Evolutionary conservation across 2,113 vertebrate genomes (phyloP).

Genomic region (Elanus axillaris): DNA sequence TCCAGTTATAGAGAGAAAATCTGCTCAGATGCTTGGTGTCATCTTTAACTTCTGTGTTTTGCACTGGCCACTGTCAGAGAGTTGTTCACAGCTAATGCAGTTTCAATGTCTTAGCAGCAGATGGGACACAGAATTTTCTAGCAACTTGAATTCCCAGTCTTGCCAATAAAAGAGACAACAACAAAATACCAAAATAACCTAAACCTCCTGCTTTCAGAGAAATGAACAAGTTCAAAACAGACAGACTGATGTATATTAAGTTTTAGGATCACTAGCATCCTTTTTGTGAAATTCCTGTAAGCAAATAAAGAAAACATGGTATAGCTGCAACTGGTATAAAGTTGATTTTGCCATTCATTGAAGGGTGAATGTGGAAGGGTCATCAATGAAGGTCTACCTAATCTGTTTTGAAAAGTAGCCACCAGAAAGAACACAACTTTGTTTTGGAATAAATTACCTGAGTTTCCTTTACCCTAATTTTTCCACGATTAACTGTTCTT

Average conservation of each 20-base stretch:
- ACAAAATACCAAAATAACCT: not conserved
- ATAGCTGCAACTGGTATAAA: not conserved
- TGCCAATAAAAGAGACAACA: not conserved
- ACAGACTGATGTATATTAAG: accelerated
- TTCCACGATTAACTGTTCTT: not conserved
- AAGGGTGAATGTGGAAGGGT: not conserved
- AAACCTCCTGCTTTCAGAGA: not conserved
- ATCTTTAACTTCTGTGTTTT: not conserved
- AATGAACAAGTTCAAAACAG: too few relatives aligned
- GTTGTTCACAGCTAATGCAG: not conserved
- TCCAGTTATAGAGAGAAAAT: not conserved
- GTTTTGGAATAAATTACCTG: not conserved
- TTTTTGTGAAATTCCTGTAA: not conserved
- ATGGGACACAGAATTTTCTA: not conserved
- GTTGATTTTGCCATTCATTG: accelerated
- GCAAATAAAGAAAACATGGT: not conserved
- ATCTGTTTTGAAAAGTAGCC: not conserved
- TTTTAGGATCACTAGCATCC: not conserved
- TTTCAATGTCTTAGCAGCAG: not conserved
- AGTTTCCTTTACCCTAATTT: not conserved
- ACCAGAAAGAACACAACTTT: not conserved
- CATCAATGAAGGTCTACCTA: not conserved
- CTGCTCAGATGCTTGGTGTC: not conserved
- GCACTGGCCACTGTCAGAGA: not conserved
- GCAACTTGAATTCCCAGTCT: not conserved